phyloP scores from a whole-genome alignment of 2,888 invertebrate genomes.

The Pantelozetes paolii region DNA sequence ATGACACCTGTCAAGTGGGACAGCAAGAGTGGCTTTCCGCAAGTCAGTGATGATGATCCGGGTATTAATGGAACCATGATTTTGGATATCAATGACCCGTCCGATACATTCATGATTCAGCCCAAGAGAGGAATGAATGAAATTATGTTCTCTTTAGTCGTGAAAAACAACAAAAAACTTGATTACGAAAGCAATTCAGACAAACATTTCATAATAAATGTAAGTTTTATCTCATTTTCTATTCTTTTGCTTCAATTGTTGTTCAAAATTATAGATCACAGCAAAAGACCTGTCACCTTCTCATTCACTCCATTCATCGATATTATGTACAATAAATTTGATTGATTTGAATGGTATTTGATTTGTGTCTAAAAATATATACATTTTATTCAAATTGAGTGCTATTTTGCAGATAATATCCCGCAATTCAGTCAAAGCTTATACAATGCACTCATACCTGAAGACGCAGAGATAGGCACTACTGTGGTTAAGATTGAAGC shows the following conservation, averaged over 20 bases:
- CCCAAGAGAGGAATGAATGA: slow-evolving; percentile 46
- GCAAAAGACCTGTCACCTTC: slow-evolving; percentile 47
- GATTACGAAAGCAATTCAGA: slow-evolving; percentile 44
- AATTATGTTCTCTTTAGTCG: slow-evolving; percentile 45
- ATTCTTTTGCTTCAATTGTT: not conserved
- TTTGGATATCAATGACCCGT: slow-evolving; percentile 43
- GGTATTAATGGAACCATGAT: slow-evolving; percentile 42
- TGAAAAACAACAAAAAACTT: slow-evolving; percentile 44
- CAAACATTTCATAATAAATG: not conserved
- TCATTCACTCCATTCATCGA: slow-evolving; percentile 43
- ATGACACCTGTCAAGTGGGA: slow-evolving; percentile 45
- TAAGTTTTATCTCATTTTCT: not conserved
- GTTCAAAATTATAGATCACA: slow-evolving; percentile 44
- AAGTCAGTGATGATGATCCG: slow-evolving; percentile 45
- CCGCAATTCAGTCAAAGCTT: slow-evolving; percentile 50
- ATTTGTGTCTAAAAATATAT: not conserved
- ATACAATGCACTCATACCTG: slow-evolving; percentile 50
- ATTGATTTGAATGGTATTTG: slow-evolving; percentile 52
- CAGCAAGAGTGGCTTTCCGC: slow-evolving; percentile 42
- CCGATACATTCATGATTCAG: slow-evolving; percentile 45
- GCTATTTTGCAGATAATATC: slow-evolving; percentile 49
- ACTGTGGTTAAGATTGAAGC: slow-evolving; percentile 51
- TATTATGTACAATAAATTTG: slow-evolving; percentile 50
- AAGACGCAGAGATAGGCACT: slow-evolving; percentile 53
- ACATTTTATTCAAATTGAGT: not conserved